phyloP scores from a whole-genome alignment of 1,140 invertebrate genomes.

The Papilio polyxenes region DNA sequence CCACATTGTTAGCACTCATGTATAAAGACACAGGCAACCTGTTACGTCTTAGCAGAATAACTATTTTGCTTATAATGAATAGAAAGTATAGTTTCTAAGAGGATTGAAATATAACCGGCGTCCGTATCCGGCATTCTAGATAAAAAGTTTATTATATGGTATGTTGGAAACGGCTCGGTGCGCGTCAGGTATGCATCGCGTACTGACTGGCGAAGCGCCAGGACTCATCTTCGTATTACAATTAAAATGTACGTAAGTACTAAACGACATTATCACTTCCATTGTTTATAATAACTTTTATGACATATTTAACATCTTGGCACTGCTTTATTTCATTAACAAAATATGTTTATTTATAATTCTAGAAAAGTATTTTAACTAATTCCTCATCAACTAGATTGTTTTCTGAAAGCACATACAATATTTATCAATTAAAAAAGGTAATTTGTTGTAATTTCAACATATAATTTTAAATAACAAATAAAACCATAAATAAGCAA shows the following conservation, averaged over 20 bases:
- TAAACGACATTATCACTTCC: slow-evolving; percentile 44
- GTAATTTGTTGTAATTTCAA: neutral
- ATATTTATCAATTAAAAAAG: no score
- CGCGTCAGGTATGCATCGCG: slow-evolving; percentile 19
- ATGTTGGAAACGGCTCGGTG: slow-evolving; percentile 11
- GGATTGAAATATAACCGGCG: neutral
- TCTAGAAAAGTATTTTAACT: no score
- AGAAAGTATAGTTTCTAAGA: neutral
- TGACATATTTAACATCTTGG: neutral
- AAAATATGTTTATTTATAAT: neutral
- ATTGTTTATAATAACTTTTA: slow-evolving; percentile 38
- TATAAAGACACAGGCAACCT: neutral
- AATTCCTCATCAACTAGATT: no score
- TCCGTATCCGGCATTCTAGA: slow-evolving; percentile 5
- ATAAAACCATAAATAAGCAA: slow-evolving; percentile 9
- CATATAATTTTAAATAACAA: neutral
- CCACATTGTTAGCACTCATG: neutral
- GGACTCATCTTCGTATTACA: slow-evolving; percentile 50
- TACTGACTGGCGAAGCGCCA: slow-evolving; percentile 51
- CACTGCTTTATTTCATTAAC: neutral
- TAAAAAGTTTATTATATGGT: neutral
- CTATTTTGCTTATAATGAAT: neutral
- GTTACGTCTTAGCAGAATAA: neutral
- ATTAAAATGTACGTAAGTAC: slow-evolving; percentile 53
- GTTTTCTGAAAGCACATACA: no score